Percentiles rank a stretch among this genome's conserved stretches.
Evolutionary conservation across 2,888 invertebrate species (phyloP).

Genomic region (Sturmia bella): DNA sequence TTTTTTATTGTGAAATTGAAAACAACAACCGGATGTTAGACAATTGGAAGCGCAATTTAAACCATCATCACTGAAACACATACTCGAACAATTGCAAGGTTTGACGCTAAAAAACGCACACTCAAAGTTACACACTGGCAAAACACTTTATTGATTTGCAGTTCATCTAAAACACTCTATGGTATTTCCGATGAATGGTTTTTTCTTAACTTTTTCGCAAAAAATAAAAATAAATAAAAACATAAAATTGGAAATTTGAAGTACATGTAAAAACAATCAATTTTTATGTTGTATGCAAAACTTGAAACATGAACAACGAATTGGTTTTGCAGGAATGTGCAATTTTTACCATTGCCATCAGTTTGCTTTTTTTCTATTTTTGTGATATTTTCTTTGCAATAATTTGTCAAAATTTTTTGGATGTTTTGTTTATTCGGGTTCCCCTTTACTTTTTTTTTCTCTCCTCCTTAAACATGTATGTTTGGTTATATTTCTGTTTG

Average conservation of each 20-base stretch:
- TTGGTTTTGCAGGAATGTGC: constrained; percentile 11
- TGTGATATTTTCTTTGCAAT: constrained; percentile 1
- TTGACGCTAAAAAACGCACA: neutral
- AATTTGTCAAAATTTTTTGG: constrained; percentile 32
- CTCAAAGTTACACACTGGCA: neutral
- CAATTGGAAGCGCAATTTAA: constrained; percentile 46
- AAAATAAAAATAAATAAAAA: constrained; percentile 6
- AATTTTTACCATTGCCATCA: constrained; percentile 7
- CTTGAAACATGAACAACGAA: constrained; percentile 23
- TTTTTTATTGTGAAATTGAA: constrained; percentile 18
- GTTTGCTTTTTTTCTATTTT: constrained; percentile 10
- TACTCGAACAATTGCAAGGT: neutral
- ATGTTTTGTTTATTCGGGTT: constrained; percentile 1
- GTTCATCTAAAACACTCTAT: constrained; percentile 63
- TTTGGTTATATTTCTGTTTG: neutral
- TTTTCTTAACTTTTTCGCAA: neutral
- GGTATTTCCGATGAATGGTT: constrained; percentile 57
- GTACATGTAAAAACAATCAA: constrained; percentile 22
- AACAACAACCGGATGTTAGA: constrained; percentile 53
- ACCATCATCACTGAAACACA: constrained; percentile 39
- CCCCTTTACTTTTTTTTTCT: constrained; percentile 7
- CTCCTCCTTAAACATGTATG: constrained; percentile 53
- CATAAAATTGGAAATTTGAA: too few relatives aligned
- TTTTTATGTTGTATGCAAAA: constrained; percentile 37
- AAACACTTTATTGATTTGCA: constrained; percentile 61